Evolutionary conservation across 2,113 vertebrate genomes (phyloP).

Genomic region (Ardeotis arabs): DNA sequence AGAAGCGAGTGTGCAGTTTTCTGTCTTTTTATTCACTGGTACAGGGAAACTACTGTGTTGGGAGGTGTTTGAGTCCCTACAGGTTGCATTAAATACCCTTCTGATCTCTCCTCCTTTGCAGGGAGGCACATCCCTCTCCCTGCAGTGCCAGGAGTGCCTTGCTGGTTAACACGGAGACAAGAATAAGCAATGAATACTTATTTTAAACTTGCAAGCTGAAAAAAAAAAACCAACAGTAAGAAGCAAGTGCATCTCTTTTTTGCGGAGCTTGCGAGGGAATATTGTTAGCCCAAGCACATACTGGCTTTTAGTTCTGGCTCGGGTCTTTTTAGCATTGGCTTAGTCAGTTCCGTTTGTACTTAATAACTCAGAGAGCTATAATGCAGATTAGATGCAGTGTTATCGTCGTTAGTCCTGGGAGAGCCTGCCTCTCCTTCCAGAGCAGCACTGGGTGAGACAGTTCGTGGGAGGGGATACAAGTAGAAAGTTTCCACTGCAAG

Average conservation of each 20-base stretch:
- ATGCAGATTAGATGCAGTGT: neutral
- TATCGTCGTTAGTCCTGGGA: slow-evolving; percentile 45
- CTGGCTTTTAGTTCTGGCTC: slow-evolving; percentile 59
- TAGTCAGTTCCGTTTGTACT: slow-evolving; percentile 50
- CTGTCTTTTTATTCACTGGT: neutral
- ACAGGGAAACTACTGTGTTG: neutral
- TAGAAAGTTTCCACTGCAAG: neutral
- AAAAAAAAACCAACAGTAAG: neutral
- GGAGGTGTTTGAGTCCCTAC: neutral
- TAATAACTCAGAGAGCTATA: slow-evolving; percentile 58
- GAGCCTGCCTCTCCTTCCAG: neutral
- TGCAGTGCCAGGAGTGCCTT: neutral
- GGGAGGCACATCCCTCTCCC: neutral
- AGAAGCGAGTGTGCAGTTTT: neutral
- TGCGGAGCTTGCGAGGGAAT: neutral
- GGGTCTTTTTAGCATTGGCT: slow-evolving; percentile 54
- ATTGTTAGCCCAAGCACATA: slow-evolving; percentile 15
- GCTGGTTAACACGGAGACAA: neutral
- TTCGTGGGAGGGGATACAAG: neutral
- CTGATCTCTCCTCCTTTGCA: neutral
- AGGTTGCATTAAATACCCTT: neutral
- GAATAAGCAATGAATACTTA: neutral
- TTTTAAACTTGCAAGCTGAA: neutral
- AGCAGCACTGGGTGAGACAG: neutral
- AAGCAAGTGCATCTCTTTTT: neutral